Base-by-base conservation (phyloP, 2,797 vertebrate genomes). In the Sebastes steindachneri region DNA sequence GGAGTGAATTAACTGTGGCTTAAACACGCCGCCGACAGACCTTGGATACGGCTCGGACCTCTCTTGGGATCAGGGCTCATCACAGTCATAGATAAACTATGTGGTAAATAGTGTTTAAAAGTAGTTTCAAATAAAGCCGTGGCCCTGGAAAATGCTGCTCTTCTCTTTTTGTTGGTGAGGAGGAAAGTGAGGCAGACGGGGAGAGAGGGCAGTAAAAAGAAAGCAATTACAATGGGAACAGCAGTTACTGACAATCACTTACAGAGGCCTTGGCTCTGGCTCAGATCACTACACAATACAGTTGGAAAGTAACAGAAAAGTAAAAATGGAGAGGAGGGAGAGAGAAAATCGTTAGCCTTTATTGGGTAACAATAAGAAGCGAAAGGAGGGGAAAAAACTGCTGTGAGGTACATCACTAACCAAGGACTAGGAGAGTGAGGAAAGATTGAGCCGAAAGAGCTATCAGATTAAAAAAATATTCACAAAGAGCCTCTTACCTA, bases 401-500 rank as follows among this genome's bases (percentile, higher is more conserved):
- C 59, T 68, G 14, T 21, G 4, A 57, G 37, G 55, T 29, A 21
- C 41, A 75, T 82, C 57, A 53, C 23, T 17, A 62, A 67, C 37
- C 19, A 55, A 26, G 41, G n/a, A 53, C 4, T 57, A 26, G 3
- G 15, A 45, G 8, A 31, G 12, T 19, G 9, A 37, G 37, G 19
- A 10, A 17, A 29, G 54, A 59, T 26, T 45, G 14, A 71, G 59
- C 8, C 59, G 35, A 73, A 54, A 48, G 28, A 25, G 37, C 63
- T 66, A 48, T 66, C 37, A 31, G 19, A 9, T 31, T 5, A 9
- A 19, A 57, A 15, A 58, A 82, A 17, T 14, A 45, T 15, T n/a
- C 90, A 85, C 86, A 95, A 92, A 94, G 86, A 95, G 90, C 87
- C 75, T 95, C 95, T 95, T 90, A 95, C 91, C 96, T 78, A 96